phyloP scores from a whole-genome alignment of 1,140 invertebrate species.

The Solenopsis invicta region DNA sequence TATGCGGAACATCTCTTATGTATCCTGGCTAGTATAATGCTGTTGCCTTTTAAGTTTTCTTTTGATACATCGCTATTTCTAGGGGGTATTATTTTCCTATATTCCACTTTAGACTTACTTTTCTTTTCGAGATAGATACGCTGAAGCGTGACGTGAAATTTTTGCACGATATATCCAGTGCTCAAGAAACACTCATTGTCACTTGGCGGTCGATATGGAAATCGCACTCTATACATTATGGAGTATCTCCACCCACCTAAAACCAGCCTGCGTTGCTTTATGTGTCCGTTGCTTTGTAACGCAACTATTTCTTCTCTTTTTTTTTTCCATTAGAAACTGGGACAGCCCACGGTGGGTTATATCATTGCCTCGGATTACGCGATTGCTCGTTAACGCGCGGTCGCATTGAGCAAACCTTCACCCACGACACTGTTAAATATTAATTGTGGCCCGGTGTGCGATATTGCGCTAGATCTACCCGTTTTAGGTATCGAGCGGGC shows the following conservation, averaged over 20 bases:
- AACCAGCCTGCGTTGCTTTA: slow-evolving; percentile 37
- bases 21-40: neutral
- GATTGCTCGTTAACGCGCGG: slow-evolving; percentile 42
- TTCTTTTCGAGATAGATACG: neutral
- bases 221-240: slow-evolving; percentile 39
- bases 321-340: slow-evolving; percentile 49
- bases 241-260: slow-evolving; percentile 54
- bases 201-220: slow-evolving; percentile 25
- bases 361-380: slow-evolving; percentile 41
- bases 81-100: neutral
- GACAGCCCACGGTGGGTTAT: slow-evolving; percentile 51
- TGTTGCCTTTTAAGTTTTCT: neutral
- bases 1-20: neutral
- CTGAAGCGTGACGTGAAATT: slow-evolving; percentile 32
- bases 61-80: neutral
- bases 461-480: neutral
- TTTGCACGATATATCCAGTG: neutral
- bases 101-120: neutral
- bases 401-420: slow-evolving; percentile 48
- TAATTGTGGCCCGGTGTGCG: slow-evolving; percentile 13
- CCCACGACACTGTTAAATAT: slow-evolving; percentile 56
- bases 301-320: slow-evolving; percentile 30
- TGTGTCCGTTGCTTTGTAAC: slow-evolving; percentile 19
- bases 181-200: slow-evolving; percentile 14
- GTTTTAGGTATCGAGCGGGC: neutral